A percentile compares a stretch with the other conserved stretches of the same genome.
Evolutionary conservation across 2,888 invertebrate species (phyloP).

Genomic region (Parapristionchus giblindavisi): DNA sequence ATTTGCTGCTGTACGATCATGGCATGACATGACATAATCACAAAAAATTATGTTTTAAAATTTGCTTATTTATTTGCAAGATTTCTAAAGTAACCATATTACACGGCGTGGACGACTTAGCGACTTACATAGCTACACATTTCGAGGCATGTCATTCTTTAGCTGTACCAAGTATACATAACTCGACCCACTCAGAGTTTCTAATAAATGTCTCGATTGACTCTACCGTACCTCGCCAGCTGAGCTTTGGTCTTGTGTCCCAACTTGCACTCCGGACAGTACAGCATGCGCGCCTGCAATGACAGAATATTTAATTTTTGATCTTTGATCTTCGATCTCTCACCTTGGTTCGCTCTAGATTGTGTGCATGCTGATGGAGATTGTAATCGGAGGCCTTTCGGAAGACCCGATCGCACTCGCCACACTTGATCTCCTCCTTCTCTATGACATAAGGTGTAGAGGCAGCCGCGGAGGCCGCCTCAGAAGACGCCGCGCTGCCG

Average conservation of each 20-base stretch:
- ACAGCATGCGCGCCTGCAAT: slow-evolving; percentile 20
- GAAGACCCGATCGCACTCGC: slow-evolving; percentile 89
- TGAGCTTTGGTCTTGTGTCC: slow-evolving; percentile 27
- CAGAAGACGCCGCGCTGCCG: not conserved
- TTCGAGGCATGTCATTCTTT: too few relatives aligned
- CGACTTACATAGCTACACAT: too few relatives aligned
- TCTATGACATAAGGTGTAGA: slow-evolving; percentile 8
- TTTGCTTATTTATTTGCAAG: too few relatives aligned
- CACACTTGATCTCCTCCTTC: slow-evolving; percentile 75
- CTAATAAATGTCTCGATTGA: not conserved
- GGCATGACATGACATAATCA: too few relatives aligned
- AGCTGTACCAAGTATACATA: too few relatives aligned
- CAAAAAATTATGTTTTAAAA: too few relatives aligned
- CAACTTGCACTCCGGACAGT: slow-evolving; percentile 36
- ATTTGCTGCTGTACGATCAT: too few relatives aligned
- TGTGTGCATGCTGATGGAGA: slow-evolving; percentile 64
- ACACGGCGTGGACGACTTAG: too few relatives aligned
- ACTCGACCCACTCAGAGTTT: too few relatives aligned
- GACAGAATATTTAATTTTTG: not conserved
- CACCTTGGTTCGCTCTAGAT: slow-evolving; percentile 54
- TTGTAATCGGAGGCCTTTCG: slow-evolving; percentile 77
- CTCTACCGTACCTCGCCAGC: not conserved
- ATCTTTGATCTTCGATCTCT: slow-evolving; percentile 3
- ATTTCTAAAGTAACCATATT: too few relatives aligned
- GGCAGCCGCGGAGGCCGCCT: not conserved